Evolutionary conservation across 2,797 vertebrate species (phyloP), one percentile per base, ranked within the genome.

Genomic region (Pangasius krempfi): DNA sequence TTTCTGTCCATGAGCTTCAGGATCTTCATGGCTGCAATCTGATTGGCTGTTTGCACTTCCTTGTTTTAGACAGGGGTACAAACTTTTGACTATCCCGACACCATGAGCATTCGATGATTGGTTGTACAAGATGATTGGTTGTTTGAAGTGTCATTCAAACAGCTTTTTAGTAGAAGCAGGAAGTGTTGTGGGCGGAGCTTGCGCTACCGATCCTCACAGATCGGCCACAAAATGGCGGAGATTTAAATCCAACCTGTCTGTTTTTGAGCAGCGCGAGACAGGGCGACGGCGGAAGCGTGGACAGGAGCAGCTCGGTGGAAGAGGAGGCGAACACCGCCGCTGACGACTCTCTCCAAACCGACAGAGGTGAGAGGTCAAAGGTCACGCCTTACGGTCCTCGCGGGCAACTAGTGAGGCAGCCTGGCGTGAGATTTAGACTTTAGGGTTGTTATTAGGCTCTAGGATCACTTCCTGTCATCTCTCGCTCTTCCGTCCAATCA

Each of bases 341-440:
- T 4, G 97, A 97, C 82, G 96, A 98, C 81, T 98, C 97, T 13
- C 78, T 98, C 50, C 96, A 91, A 5, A 98, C 97, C 64, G 96
- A 97, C 87, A 97, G 96, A 82, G 5, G 5, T 76, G 33, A 27
- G 40, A 4, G 27, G 33, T 18, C 20, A 20, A 52, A 13, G 50
- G n/a, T 52, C 54, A 27, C 1, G 50, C 40, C 78, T 37, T 33
- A 12, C 8, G 27, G 75, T 30, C 10, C 40, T 13, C 44, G 16
- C 13, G n/a, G 44, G 6, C 1, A 30, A 8, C 14, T 20, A 10
- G 6, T 9, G 70, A 73, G 37, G 4, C 22, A 47, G 47, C 18
- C 25, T 9, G 27, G 25, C 7, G 47, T 25, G 81, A 47, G 40
- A 1, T 64, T 83, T n/a, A 66, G 40, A 20, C 8, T 1, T 81